A percentile compares a stretch with the other conserved stretches of the same genome.
Conservation (phyloP, 2,113 vertebrate species). For the Megaceryle torquata region DNA sequence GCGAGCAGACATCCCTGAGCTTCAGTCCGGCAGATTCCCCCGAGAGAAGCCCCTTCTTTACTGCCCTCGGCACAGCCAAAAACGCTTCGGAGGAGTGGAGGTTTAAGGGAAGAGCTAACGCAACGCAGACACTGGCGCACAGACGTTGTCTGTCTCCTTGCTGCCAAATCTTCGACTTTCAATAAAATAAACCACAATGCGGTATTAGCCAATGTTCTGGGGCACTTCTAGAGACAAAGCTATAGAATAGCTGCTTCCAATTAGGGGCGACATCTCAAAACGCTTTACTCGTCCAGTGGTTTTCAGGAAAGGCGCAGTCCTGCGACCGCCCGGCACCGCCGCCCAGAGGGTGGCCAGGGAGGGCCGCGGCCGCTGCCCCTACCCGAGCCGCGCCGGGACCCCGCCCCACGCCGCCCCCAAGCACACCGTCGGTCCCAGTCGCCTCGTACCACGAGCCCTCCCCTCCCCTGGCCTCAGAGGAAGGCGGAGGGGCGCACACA, state of each 20-base stretch:
- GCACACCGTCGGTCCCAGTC: neutral
- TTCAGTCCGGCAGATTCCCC: neutral
- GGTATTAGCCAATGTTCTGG: accelerated
- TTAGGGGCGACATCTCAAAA: neutral
- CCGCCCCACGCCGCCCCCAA: neutral
- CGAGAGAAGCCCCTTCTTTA: neutral
- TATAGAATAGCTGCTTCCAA: neutral
- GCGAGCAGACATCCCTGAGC: neutral
- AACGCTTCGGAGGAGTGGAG: neutral
- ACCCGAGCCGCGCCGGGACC: neutral
- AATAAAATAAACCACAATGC: neutral
- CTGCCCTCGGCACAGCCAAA: neutral
- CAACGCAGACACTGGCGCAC: neutral
- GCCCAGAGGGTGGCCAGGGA: neutral
- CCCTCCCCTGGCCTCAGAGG: too few species aligned
- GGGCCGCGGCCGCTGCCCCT: neutral
- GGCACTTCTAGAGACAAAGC: neutral
- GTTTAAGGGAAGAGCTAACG: neutral
- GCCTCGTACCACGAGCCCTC: neutral
- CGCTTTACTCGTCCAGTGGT: neutral
- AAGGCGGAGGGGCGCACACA: neutral
- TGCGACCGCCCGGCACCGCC: neutral
- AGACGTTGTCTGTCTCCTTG: accelerated
- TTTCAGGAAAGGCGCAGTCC: neutral
- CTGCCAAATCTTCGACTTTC: neutral